Conservation (phyloP, 37 sponge, comb jelly and placozoan genomes). For the Cladorhizidae sp. region DNA sequence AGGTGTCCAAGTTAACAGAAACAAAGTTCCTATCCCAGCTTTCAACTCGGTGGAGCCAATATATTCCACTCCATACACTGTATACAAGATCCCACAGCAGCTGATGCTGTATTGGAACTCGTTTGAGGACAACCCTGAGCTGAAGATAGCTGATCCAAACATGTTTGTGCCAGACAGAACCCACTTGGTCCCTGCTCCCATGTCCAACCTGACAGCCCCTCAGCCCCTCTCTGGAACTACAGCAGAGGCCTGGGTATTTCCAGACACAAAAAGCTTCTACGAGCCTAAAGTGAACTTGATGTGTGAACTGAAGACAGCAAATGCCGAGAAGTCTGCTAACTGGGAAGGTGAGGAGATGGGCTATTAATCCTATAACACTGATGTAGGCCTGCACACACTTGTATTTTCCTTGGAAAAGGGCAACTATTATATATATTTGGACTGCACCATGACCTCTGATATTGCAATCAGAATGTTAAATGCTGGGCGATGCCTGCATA, state of each 20-base stretch:
- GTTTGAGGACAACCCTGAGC: no score
- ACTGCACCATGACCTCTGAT: no score
- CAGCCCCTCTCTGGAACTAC: not conserved
- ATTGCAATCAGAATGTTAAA: no score
- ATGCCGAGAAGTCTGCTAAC: not conserved
- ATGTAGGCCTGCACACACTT: no score
- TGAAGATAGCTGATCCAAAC: not conserved
- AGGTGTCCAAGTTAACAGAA: not conserved
- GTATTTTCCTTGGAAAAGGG: no score
- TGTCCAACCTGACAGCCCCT: not conserved
- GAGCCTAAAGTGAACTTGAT: conserved; percentile 52
- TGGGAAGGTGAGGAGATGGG: conserved; percentile 41
- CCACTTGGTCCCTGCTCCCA: conserved; percentile 2
- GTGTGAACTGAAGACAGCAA: conserved; percentile 27
- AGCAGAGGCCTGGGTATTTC: conserved; percentile 62
- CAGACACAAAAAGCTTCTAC: conserved; percentile 47
- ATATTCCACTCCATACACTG: conserved; percentile 29
- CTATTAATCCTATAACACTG: no score
- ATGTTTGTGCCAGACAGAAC: conserved; percentile 6
- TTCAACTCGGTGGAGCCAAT: conserved; percentile 50
- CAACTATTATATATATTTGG: no score
- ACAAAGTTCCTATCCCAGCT: conserved; percentile 10
- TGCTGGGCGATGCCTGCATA: no score
- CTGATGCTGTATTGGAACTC: conserved; percentile 25
- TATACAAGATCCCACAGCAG: conserved; percentile 5